Evolutionary conservation across 2,113 vertebrate genomes (phyloP).

Genomic region (Pluvianellus socialis): DNA sequence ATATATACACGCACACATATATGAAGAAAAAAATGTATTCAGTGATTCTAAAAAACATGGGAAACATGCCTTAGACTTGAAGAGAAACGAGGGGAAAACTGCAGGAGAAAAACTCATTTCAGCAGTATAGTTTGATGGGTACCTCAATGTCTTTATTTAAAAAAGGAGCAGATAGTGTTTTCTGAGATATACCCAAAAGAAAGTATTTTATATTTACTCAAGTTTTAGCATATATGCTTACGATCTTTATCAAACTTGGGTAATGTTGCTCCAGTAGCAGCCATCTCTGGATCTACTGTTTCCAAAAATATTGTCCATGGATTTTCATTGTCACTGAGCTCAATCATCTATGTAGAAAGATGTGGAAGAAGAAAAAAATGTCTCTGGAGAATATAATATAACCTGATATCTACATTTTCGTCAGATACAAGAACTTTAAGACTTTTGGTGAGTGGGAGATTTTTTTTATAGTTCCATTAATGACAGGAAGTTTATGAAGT

Average conservation of each 20-base stretch:
- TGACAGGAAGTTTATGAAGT: neutral
- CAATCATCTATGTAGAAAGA: slow-evolving; percentile 89
- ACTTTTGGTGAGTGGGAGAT: neutral
- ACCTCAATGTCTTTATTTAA: accelerated
- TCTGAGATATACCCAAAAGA: neutral
- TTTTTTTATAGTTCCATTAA: neutral
- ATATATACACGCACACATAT: neutral
- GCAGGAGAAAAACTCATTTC: neutral
- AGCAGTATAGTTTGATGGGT: neutral
- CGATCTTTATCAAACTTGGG: slow-evolving; percentile 99
- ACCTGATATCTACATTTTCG: neutral
- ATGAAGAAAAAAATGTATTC: neutral
- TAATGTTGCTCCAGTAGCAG: slow-evolving; percentile 94
- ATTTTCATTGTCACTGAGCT: slow-evolving; percentile 98
- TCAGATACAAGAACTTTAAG: neutral
- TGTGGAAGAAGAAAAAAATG: neutral
- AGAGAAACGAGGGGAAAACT: neutral
- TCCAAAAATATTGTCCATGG: slow-evolving; percentile 99
- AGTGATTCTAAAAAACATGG: neutral
- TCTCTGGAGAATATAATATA: neutral
- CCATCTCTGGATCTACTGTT: slow-evolving; percentile 97
- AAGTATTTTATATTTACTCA: neutral
- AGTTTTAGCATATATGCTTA: slow-evolving; percentile 73
- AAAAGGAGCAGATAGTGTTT: neutral
- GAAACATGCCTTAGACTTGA: neutral